Evolutionary conservation across 2,888 invertebrate species (phyloP).

Genomic region (Zhuqinia jingwanae): DNA sequence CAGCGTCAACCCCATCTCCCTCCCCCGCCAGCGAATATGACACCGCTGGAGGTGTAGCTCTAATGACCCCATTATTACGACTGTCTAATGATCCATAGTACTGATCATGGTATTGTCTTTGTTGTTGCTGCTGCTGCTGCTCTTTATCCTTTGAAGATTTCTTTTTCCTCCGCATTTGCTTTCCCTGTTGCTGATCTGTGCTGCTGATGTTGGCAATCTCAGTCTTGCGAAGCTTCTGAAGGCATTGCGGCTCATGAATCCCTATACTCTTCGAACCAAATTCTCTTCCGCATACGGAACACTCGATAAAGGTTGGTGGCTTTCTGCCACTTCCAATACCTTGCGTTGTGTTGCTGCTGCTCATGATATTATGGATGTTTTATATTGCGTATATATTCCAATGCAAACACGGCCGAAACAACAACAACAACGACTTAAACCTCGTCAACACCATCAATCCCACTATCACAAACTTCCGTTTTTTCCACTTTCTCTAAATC

Average conservation of each 20-base stretch:
- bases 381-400: neutral
- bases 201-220: conserved; percentile 71
- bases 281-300: conserved; percentile 78
- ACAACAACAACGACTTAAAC: conserved; percentile 24
- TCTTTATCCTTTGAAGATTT: conserved; percentile 68
- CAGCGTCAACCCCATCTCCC: neutral
- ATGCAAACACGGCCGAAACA: neutral
- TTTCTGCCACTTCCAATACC: conserved; percentile 69
- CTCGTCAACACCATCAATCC: neutral
- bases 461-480: conserved; percentile 43
- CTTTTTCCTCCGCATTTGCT: conserved; percentile 75
- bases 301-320: conserved; percentile 78
- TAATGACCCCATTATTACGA: neutral
- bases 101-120: conserved; percentile 12
- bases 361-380: conserved; percentile 36
- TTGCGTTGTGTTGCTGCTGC: conserved; percentile 21
- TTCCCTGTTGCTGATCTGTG: conserved; percentile 51
- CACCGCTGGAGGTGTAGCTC: conserved; percentile 46
- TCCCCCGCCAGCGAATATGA: conserved; percentile 16
- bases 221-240: conserved; percentile 77
- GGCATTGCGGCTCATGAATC: conserved; percentile 79
- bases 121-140: conserved; percentile 38
- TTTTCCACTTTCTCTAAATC: conserved; percentile 11
- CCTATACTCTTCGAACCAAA: conserved; percentile 78
- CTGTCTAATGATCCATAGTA: conserved; percentile 40